These are phyloP conservation scores for Steinernema scapterisci DNA, from an alignment of 2,888 invertebrate genomes.

Conservation along the genomic window DNA sequence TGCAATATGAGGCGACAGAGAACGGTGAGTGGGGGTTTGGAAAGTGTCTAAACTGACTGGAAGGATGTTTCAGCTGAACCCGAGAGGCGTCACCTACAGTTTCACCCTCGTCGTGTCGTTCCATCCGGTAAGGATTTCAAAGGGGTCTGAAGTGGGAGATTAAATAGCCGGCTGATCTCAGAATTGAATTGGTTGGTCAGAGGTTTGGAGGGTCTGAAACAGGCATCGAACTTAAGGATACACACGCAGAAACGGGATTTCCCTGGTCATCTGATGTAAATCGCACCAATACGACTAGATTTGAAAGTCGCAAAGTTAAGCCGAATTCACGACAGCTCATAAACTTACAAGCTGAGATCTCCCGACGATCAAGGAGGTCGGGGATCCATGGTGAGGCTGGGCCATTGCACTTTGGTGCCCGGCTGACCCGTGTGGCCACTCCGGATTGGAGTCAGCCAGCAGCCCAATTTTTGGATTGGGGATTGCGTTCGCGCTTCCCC, in stretches of 20 bases:
- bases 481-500: slow-evolving; percentile 23
- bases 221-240: too few species aligned
- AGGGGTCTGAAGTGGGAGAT: not conserved
- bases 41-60: slow-evolving; percentile 15
- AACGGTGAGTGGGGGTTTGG: slow-evolving; percentile 46
- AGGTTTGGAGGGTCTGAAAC: too few species aligned
- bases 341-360: slow-evolving; percentile 76
- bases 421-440: slow-evolving; percentile 79
- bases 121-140: slow-evolving; percentile 51
- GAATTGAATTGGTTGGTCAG: too few species aligned
- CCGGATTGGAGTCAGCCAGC: slow-evolving; percentile 73
- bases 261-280: too few species aligned
- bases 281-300: too few species aligned
- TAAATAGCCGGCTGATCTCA: too few species aligned
- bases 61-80: slow-evolving; percentile 51
- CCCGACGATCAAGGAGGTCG: slow-evolving; percentile 78
- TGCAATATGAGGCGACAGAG: slow-evolving; percentile 67
- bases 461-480: slow-evolving; percentile 64
- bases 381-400: slow-evolving; percentile 77
- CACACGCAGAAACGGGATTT: too few species aligned
- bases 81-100: slow-evolving; percentile 65
- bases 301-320: too few species aligned
- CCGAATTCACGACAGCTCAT: slow-evolving; percentile 34
- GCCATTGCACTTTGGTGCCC: slow-evolving; percentile 77
- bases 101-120: slow-evolving; percentile 67